Evolutionary conservation across 2,113 vertebrate species (phyloP).

Genomic region (Clarias magur): DNA sequence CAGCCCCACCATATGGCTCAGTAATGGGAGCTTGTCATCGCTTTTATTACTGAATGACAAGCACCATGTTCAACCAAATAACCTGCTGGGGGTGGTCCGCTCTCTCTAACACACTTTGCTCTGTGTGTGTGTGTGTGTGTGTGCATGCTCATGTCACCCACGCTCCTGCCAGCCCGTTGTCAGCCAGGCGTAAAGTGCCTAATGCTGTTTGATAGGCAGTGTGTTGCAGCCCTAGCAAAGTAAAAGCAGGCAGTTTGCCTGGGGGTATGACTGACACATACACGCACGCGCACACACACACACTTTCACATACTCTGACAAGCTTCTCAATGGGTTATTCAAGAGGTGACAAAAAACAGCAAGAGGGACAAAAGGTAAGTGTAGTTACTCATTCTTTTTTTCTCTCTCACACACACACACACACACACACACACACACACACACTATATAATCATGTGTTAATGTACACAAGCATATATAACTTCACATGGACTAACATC

Average conservation of each 20-base stretch:
- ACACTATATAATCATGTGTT: neutral
- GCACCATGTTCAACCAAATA: slow-evolving; percentile 77
- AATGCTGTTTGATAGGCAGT: slow-evolving; percentile 83
- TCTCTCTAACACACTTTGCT: slow-evolving; percentile 61
- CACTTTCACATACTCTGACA: slow-evolving; percentile 62
- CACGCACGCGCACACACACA: neutral
- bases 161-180: slow-evolving; percentile 74
- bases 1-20: slow-evolving; percentile 76
- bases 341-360: neutral
- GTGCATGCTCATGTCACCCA: slow-evolving; percentile 65
- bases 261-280: slow-evolving; percentile 65
- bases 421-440: neutral
- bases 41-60: slow-evolving; percentile 80
- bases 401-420: neutral
- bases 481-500: neutral
- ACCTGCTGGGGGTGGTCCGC: slow-evolving; percentile 66
- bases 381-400: neutral
- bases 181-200: slow-evolving; percentile 69
- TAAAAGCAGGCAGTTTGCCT: slow-evolving; percentile 72
- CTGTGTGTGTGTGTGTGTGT: slow-evolving; percentile 35
- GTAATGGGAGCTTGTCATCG: slow-evolving; percentile 79
- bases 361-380: neutral
- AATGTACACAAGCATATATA: neutral
- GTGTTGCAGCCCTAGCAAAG: slow-evolving; percentile 67
- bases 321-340: slow-evolving; percentile 63